Base-by-base conservation (phyloP, 1,140 invertebrate genomes). In the Belonocnema kinseyi region DNA sequence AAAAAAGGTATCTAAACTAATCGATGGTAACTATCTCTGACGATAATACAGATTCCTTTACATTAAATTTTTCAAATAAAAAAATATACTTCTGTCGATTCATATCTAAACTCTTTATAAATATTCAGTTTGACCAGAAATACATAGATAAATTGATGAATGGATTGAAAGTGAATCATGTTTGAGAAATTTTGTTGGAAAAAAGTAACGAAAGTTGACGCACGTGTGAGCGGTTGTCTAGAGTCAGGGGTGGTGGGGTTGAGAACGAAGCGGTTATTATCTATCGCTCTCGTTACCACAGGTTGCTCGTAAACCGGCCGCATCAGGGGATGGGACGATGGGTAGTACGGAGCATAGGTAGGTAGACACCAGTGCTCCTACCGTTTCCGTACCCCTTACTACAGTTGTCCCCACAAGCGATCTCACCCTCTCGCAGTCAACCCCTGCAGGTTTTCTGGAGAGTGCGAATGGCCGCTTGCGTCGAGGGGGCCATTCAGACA, bases 251-350 rank as follows among this genome's bases (percentile, higher is more conserved):
- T 72, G 81, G 77, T 72, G 84, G 86, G 86, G 87, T 85, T 85
- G 85, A 87, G 87, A 87, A 88, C 84, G 87, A 87, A 89, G 85
- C 90, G 88, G 90, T 92, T 92, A 91, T 92, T 92, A 92, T 92
- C 91, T 91, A 92, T 92, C 90, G 90, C 89, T 91, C 90, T 92
- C 90, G 91, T 92, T 91, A 92, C 91, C 91, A 92, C 91, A 92
- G 91, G 91, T 91, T 91, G 90, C 90, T 91, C 90, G 90, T 91
- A 91, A 91, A 91, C 88, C 88, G 90, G 87, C 87, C 88, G 86
- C 88, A 88, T 89, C 86, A 80, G 76, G 80, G 66, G 79, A 80
- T 78, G 81, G 81, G 80, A 79, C 81, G 72, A 54, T 72, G 76
- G 73, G 78, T 77, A 84, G 80, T 77, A 81, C 76, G 82, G 79